Conservation (phyloP, 2,888 invertebrate species). For the Spilosoma lubricipeda region DNA sequence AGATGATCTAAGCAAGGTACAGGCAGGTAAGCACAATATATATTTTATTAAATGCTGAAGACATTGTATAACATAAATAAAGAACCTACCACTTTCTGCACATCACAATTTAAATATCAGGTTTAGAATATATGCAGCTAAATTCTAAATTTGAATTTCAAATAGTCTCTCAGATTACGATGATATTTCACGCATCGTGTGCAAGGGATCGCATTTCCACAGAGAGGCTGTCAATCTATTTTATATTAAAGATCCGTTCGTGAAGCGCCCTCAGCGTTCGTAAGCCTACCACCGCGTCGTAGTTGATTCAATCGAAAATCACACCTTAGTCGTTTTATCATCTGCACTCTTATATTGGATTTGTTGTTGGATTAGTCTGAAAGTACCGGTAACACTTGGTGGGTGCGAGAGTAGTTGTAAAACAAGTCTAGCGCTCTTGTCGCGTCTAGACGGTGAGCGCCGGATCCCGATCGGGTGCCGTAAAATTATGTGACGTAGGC, state of each 20-base stretch:
- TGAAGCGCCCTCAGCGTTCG: constrained; percentile 45
- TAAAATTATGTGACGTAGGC: constrained; percentile 81
- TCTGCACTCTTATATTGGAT: constrained; percentile 65
- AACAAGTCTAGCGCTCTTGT: constrained; percentile 76
- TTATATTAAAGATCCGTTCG: constrained; percentile 63
- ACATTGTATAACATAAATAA: no score
- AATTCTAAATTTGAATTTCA: constrained; percentile 28
- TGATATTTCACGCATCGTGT: constrained; percentile 55
- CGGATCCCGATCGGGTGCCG: constrained; percentile 78
- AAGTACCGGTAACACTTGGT: constrained; percentile 46
- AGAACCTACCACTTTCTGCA: not conserved
- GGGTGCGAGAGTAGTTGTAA: constrained; percentile 63
- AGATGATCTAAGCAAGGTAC: no score
- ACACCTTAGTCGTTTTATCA: constrained; percentile 66
- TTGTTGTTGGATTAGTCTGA: constrained; percentile 68
- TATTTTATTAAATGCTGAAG: not conserved
- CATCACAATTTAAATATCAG: not conserved
- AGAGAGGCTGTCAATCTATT: constrained; percentile 66
- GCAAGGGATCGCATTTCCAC: constrained; percentile 57
- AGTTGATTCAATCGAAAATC: constrained; percentile 65
- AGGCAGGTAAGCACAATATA: not conserved
- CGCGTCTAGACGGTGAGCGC: constrained; percentile 82
- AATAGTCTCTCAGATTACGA: constrained; percentile 34
- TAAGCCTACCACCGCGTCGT: constrained; percentile 54
- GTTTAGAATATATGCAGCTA: not conserved